phyloP scores from a whole-genome alignment of 2,113 vertebrate genomes.

The Caretta caretta region DNA sequence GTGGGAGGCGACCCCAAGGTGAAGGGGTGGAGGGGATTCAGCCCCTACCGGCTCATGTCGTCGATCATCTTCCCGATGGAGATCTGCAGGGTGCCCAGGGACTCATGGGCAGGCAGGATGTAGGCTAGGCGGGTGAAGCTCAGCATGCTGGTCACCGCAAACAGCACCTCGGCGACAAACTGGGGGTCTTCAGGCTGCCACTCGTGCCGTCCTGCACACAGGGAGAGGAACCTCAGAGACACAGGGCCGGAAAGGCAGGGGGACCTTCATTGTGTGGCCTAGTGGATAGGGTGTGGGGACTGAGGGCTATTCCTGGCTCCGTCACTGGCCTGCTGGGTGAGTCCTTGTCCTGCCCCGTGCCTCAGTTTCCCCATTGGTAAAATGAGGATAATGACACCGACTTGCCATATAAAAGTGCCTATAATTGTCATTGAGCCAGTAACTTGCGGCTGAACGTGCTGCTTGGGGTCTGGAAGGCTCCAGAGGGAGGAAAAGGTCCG shows the following conservation, averaged over 20 bases:
- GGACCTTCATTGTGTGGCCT: too few relatives aligned
- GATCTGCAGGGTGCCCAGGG: constrained; percentile 91
- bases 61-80: constrained; percentile 94
- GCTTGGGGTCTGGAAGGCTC: too few relatives aligned
- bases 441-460: too few relatives aligned
- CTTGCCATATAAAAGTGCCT: background rate
- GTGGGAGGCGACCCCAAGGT: background rate
- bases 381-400: background rate
- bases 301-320: background rate
- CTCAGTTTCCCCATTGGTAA: background rate
- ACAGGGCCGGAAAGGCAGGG: too few relatives aligned
- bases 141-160: constrained; percentile 93
- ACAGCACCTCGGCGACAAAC: constrained; percentile 90
- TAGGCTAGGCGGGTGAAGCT: constrained; percentile 92
- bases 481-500: too few relatives aligned
- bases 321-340: background rate
- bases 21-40: background rate
- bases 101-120: constrained; percentile 91
- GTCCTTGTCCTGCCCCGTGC: background rate
- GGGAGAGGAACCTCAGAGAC: background rate
- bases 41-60: constrained; percentile 89
- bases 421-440: background rate
- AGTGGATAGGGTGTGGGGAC: background rate
- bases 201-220: constrained; percentile 76
- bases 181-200: constrained; percentile 92